These are phyloP conservation scores for Capricornis sumatraensis DNA, from an alignment of 2,113 vertebrate species.

Conservation along the genomic window DNA sequence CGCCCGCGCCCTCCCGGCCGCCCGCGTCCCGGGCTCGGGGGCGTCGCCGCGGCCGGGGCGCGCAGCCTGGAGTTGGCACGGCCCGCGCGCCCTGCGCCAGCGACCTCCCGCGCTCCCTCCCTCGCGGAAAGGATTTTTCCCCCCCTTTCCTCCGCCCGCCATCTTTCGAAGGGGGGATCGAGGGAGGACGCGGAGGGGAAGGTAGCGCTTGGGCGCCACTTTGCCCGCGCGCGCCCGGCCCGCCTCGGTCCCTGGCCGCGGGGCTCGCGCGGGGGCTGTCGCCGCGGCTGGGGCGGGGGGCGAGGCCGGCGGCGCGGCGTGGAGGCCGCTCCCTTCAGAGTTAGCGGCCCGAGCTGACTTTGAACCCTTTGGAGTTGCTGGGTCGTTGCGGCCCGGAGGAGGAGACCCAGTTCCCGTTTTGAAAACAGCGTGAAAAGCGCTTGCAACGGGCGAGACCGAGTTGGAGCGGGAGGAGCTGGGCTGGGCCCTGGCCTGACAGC, in stretches of 20 bases:
- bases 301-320: neutral
- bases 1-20: neutral
- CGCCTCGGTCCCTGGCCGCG: neutral
- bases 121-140: constrained; percentile 49
- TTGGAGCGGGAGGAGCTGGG: neutral
- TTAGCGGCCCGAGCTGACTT: neutral
- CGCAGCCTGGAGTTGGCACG: constrained; percentile 56
- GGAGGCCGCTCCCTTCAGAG: neutral
- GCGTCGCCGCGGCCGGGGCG: constrained; percentile 59
- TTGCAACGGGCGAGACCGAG: neutral
- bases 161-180: constrained; percentile 87
- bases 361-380: neutral
- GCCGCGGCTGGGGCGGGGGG: neutral
- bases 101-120: constrained; percentile 43
- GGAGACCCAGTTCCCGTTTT: neutral
- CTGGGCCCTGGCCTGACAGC: neutral
- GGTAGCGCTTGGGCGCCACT: constrained; percentile 34
- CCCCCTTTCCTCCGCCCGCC: constrained; percentile 85
- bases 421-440: neutral
- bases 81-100: constrained; percentile 44
- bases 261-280: neutral
- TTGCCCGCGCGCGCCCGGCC: neutral
- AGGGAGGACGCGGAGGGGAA: neutral
- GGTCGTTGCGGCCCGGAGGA: neutral
- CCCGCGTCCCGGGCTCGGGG: constrained; percentile 43